Evolutionary conservation across 1,140 invertebrate species (phyloP).

Genomic region (Zaprionus camerounensis): DNA sequence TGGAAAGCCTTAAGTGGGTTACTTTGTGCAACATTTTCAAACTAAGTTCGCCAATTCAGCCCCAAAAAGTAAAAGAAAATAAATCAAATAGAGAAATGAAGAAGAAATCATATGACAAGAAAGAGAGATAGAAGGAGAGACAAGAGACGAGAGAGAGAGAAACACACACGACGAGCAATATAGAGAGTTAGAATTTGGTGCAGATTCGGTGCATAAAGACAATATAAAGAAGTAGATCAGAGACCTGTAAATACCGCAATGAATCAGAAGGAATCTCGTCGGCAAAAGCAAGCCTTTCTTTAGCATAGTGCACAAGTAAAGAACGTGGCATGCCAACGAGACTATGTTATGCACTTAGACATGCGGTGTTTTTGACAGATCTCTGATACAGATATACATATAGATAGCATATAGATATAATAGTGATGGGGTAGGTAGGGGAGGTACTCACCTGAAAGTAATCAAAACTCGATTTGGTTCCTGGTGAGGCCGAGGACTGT

Average conservation of each 20-base stretch:
- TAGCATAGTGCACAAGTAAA: no score
- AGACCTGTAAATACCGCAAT: no score
- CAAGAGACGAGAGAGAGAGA: conserved; percentile 19
- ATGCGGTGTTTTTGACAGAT: no score
- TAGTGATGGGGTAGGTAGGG: neutral
- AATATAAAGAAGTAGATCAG: conserved; percentile 11
- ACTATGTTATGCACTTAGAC: no score
- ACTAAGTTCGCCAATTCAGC: conserved; percentile 80
- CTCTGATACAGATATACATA: no score
- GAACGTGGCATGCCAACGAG: no score
- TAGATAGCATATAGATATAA: no score
- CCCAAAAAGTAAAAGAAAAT: conserved; percentile 71
- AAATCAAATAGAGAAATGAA: conserved; percentile 41
- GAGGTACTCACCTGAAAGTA: conserved; percentile 78
- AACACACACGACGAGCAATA: conserved; percentile 21
- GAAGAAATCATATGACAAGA: conserved; percentile 28
- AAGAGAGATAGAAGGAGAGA: conserved; percentile 26
- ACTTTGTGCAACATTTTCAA: conserved; percentile 84
- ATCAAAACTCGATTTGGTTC: conserved; percentile 78
- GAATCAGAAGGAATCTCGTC: no score
- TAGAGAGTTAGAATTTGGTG: conserved; percentile 50
- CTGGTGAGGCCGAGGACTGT: conserved; percentile 80
- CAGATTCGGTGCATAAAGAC: conserved; percentile 68
- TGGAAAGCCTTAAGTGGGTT: conserved; percentile 84
- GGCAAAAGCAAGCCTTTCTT: no score